Conservation (phyloP, 2,113 vertebrate species). For the Podilymbus podiceps region DNA sequence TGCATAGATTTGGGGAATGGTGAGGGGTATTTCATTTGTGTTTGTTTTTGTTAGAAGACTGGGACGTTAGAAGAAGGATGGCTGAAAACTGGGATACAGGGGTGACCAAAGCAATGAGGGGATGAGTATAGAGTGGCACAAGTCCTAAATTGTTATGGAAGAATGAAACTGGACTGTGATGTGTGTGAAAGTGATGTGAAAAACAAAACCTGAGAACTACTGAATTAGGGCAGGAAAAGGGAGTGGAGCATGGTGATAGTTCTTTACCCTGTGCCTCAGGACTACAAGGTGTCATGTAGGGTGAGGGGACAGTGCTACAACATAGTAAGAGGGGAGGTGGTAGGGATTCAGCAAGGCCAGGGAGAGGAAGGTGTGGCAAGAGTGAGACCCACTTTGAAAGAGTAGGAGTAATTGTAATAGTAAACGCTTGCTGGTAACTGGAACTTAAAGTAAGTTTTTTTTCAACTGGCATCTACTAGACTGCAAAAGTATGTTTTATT, state of each 20-base stretch:
- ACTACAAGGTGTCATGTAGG: background rate
- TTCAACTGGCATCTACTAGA: background rate
- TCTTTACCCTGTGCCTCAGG: background rate
- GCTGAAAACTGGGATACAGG: background rate
- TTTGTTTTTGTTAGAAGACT: background rate
- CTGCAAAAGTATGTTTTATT: background rate
- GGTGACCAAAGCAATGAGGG: background rate
- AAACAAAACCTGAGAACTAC: background rate
- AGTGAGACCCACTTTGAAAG: background rate
- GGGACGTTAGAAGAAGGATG: background rate
- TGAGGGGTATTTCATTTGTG: background rate
- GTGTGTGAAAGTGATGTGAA: background rate
- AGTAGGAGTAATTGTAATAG: background rate
- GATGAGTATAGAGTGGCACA: background rate
- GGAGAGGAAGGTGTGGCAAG: background rate
- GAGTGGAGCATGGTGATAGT: background rate
- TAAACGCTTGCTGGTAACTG: constrained; percentile 5
- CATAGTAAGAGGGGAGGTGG: background rate
- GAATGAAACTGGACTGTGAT: background rate
- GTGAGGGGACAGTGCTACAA: background rate
- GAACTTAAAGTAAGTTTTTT: background rate
- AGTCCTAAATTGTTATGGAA: background rate
- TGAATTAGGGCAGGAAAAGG: background rate
- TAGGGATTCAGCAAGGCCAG: background rate
- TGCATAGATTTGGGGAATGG: background rate